phyloP scores from a whole-genome alignment of 2,113 vertebrate genomes.

The Phrynocephalus versicolor region DNA sequence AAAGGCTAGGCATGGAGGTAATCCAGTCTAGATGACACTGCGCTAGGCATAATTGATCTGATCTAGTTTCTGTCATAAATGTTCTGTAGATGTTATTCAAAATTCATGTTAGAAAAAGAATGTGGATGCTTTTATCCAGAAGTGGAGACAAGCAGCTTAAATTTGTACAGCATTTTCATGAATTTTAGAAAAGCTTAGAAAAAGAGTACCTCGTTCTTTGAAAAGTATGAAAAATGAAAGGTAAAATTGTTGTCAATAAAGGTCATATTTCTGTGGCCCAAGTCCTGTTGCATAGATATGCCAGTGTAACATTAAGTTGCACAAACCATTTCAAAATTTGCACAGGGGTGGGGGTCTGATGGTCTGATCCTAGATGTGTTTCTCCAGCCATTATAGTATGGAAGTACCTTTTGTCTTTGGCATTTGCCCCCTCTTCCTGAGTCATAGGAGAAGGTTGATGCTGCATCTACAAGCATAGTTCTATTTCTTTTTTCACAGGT shows the following conservation, averaged over 20 bases:
- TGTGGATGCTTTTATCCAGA: neutral
- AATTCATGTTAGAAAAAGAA: neutral
- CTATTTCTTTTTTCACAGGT: neutral
- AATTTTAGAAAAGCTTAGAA: neutral
- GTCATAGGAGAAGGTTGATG: neutral
- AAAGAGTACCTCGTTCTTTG: neutral
- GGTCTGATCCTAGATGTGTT: no score
- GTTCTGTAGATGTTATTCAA: neutral
- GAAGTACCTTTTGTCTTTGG: no score
- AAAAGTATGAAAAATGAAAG: neutral
- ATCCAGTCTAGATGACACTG: no score
- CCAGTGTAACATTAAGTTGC: no score
- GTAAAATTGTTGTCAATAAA: neutral
- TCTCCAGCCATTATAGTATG: no score
- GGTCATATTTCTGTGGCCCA: neutral
- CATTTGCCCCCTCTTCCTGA: no score
- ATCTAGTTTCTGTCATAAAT: no score
- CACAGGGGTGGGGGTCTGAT: no score
- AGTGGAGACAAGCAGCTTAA: neutral
- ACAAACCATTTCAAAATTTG: no score
- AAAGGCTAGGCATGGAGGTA: no score
- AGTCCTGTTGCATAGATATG: neutral
- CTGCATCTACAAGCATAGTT: neutral
- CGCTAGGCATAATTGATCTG: no score
- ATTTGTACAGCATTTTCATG: neutral